A percentile compares a stretch with the other conserved stretches of the same genome.
These are phyloP conservation scores for Biston betularia DNA, from an alignment of 2,888 invertebrate species.

Conservation along the genomic window DNA sequence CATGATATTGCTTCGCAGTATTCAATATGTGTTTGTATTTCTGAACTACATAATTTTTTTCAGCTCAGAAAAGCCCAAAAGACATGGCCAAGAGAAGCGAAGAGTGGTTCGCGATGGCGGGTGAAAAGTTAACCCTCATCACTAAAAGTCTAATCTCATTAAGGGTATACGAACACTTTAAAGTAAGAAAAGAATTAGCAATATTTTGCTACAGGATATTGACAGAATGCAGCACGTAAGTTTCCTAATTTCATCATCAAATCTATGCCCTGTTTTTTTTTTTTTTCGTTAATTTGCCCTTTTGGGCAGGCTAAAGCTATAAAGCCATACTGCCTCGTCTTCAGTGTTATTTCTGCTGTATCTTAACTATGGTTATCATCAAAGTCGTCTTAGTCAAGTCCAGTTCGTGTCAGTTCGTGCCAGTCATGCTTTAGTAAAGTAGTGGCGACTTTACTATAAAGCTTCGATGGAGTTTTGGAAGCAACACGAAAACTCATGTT, in stretches of 20 bases:
- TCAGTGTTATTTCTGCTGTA: no score
- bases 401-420: no score
- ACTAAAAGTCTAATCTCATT: conserved; percentile 82
- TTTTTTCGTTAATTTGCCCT: no score
- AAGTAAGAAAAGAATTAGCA: conserved; percentile 88
- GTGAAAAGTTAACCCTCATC: conserved; percentile 83
- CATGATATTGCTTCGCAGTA: neutral
- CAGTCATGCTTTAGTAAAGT: no score
- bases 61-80: conserved; percentile 55
- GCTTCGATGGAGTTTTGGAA: no score
- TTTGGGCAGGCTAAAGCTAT: no score
- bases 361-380: no score
- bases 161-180: conserved; percentile 86
- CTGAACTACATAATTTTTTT: conserved; percentile 30
- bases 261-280: no score
- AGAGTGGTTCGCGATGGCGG: conserved; percentile 87
- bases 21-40: neutral
- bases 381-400: no score
- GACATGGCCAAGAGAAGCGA: conserved; percentile 68
- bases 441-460: no score
- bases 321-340: no score
- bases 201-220: conserved; percentile 86
- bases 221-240: conserved; percentile 86
- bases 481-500: no score
- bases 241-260: conserved; percentile 26